Conservation (phyloP, 2,113 vertebrate genomes). For the Melozone crissalis region DNA sequence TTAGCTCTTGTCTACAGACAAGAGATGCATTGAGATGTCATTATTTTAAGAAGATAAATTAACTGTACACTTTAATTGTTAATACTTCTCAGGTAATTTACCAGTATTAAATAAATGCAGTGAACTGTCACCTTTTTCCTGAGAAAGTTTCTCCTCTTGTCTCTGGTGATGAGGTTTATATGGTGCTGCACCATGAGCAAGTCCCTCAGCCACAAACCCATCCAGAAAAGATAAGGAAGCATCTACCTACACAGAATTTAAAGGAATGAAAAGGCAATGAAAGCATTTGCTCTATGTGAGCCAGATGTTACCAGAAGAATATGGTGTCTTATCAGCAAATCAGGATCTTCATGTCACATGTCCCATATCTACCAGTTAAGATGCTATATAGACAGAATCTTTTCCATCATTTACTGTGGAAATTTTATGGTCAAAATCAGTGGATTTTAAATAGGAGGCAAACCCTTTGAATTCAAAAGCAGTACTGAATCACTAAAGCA, state of each 20-base stretch:
- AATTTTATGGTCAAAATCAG: neutral
- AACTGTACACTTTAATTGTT: neutral
- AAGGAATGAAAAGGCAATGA: neutral
- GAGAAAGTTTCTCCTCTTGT: conserved; percentile 87
- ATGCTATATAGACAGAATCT: neutral
- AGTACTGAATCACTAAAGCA: neutral
- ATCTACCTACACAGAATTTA: conserved; percentile 83
- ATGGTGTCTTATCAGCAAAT: neutral
- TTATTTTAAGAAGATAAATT: neutral
- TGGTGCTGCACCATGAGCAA: conserved; percentile 86
- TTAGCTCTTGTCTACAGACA: neutral
- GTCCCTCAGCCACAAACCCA: conserved; percentile 91
- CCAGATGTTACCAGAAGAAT: neutral
- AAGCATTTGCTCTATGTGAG: neutral
- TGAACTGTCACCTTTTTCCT: conserved; percentile 83
- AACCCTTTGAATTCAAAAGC: neutral
- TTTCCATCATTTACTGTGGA: neutral
- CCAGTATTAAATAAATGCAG: neutral
- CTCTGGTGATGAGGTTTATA: conserved; percentile 96
- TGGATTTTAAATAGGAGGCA: neutral
- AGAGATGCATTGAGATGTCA: neutral
- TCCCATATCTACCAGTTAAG: neutral
- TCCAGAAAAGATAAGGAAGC: conserved; percentile 96
- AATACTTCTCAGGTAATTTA: neutral
- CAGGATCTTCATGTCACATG: neutral